phyloP scores from a whole-genome alignment of 2,888 invertebrate species.

The Alentia gelatinosa region DNA sequence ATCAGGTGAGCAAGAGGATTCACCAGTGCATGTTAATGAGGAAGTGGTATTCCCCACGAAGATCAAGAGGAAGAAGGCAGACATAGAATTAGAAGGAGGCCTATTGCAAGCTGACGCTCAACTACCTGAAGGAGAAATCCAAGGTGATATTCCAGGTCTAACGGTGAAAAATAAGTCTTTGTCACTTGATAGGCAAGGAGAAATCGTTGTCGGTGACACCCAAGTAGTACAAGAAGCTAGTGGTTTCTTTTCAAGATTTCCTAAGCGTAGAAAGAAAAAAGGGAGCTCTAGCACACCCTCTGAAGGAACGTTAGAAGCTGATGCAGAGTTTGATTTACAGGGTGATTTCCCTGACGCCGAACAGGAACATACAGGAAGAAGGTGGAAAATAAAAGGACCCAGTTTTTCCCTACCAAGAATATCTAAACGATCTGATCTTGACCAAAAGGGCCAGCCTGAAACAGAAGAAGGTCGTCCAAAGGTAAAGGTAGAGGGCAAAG shows the following conservation, averaged over 20 bases:
- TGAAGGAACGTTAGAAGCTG: too few relatives aligned
- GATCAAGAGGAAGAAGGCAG: neutral
- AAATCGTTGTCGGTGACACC: slow-evolving; percentile 17
- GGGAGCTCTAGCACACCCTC: slow-evolving; percentile 31
- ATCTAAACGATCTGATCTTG: neutral
- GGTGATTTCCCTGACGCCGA: neutral
- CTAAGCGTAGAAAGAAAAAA: neutral
- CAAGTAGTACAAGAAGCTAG: slow-evolving; percentile 27
- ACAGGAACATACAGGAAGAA: neutral
- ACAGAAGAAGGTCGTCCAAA: neutral
- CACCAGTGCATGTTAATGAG: neutral
- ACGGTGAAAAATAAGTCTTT: neutral
- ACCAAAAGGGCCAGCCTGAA: neutral
- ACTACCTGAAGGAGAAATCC: neutral
- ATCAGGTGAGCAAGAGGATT: slow-evolving; percentile 14
- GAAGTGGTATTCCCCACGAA: neutral
- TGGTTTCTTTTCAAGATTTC: slow-evolving; percentile 28
- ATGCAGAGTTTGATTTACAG: neutral
- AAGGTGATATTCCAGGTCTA: neutral
- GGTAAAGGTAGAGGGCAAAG: neutral
- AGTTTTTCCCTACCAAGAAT: slow-evolving; percentile 33
- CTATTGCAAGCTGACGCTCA: neutral
- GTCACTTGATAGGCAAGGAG: slow-evolving; percentile 16
- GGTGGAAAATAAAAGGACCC: slow-evolving; percentile 44
- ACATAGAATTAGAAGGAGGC: neutral